Base-by-base conservation (phyloP, 2,888 invertebrate species). In the Julus scandinavius region DNA sequence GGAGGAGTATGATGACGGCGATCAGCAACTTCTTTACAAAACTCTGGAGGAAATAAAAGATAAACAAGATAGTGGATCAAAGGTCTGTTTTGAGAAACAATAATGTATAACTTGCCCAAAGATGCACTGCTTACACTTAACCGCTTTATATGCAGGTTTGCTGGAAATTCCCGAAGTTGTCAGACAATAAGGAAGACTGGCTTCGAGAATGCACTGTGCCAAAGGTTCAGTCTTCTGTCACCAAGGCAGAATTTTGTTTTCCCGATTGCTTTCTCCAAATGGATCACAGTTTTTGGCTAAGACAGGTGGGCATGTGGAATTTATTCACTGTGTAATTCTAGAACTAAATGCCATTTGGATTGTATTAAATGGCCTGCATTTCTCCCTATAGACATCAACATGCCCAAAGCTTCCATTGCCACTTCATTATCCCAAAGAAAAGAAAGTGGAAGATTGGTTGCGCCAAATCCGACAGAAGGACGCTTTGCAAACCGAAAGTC, bases 11-110 rank as follows among this genome's bases (percentile, higher is more conserved):
- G 87, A 29, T 13, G 87, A 87, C 58, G 29, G 15, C 15, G 87
- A 87, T 9, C 87, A 87, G 45, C 87, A 87, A 20, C 58, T 87
- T 20, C 54, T 87, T 20, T 87, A 87, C 58, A 87, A 87, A 20
- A 87, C 87, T 20, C 29, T 87, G 29, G 45, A 87, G 29, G 54
- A 87, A 9, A 45, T 87, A 50, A 15, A 54, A 13, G 15, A 13
- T 15, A 54, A 50, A 58, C 4, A 29, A 9, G 86, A 49, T 54
- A 54, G 54, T 17, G 17, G 54, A 83, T 17, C 40, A 83, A 83
- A 83, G 29, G 40, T 83, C 17, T 3, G 40, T 83, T 80, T 80
- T 80, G 9, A 20, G 11, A 85, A 13, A 86, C 29, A 29, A 29
- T 1, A 29, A 29, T 29, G 29, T 29, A 29, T 29, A 29, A 29